Base-by-base conservation (phyloP, 2,888 invertebrate species). In the Microchrysa polita region DNA sequence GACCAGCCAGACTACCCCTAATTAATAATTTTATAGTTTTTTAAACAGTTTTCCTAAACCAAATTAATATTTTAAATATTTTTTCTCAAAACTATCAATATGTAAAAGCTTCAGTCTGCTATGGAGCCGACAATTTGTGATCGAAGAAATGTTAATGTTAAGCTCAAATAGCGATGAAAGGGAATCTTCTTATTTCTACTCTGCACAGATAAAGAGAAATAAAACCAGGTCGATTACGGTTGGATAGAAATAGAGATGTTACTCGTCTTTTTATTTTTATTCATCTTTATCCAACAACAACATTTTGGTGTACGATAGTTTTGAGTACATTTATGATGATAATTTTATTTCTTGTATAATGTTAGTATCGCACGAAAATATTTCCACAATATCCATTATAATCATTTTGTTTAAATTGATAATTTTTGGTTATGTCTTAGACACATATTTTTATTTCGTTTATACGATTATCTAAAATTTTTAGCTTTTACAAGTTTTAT, bases 361-460 rank as follows among this genome's bases (percentile, higher is more conserved):
- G 16, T 44, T 65, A 5, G 27, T 65, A 44, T 65, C 65, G 48
- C 65, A 65, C 65, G 48, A 65, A 65, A 65, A 65, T 65, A 16
- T 65, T 65, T 34, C n/a, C 20, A 65, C 65, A 22, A 48, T 22
- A 65, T 1, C 22, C 9, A 23, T n/a, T n/a, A n/a, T 61, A 40
- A 2, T 48, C 40, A 61, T 27, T 60, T 27, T 22, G 40, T n/a
- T 48, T n/a, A n/a, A 48, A 48, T 48, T 48, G 14, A 48, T 48
- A n/a, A 7, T 48, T 18, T n/a, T n/a, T n/a, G n/a, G n/a, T n/a
- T n/a, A n/a, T 34, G 52, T 16, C 16, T 52, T 52, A 14, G 52
- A 16, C 16, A 52, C 5, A 5, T 14, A 52, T 52, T 52, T 10
- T 52, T 16, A 52, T 34, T 52, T 52, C 14, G 52, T 52, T 16